These are phyloP conservation scores for Phrixothrix hirtus DNA, from an alignment of 2,888 invertebrate genomes.

Conservation along the genomic window DNA sequence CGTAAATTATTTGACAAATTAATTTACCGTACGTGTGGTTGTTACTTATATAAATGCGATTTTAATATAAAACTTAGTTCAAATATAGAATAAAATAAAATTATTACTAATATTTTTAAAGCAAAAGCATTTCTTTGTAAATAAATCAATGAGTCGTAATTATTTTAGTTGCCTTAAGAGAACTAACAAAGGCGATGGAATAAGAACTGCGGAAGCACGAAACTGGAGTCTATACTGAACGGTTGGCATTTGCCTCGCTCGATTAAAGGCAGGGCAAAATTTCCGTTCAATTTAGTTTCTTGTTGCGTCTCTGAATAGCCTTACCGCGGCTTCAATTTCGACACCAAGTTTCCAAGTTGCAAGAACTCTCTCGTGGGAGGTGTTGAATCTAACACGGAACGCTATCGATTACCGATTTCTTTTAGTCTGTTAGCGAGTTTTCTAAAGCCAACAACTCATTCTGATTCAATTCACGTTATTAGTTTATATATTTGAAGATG, in stretches of 20 bases:
- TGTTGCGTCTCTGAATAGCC: conserved; percentile 48
- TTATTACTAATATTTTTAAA: too few species aligned
- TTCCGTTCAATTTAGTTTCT: conserved; percentile 54
- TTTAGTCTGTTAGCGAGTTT: conserved; percentile 37
- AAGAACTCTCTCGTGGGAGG: conserved; percentile 42
- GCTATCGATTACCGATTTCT: conserved; percentile 43
- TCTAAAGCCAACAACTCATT: conserved; percentile 30
- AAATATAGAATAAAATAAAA: too few species aligned
- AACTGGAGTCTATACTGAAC: conserved; percentile 32
- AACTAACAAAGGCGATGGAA: conserved; percentile 13
- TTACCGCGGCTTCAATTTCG: conserved; percentile 33
- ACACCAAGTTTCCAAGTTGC: conserved; percentile 40
- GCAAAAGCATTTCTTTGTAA: too few species aligned
- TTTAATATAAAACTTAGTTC: too few species aligned
- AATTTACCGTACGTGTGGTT: neutral
- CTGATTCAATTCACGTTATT: conserved; percentile 17
- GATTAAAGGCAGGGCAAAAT: conserved; percentile 50
- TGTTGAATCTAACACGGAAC: conserved; percentile 36
- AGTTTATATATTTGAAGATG: too few species aligned
- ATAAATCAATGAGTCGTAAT: too few species aligned
- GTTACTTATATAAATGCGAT: too few species aligned
- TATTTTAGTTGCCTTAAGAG: conserved; percentile 9
- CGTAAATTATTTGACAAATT: neutral
- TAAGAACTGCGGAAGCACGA: conserved; percentile 20
- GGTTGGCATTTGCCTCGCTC: conserved; percentile 49